A percentile compares a stretch with the other conserved stretches of the same genome.
Evolutionary conservation across 2,113 vertebrate genomes (phyloP).

Genomic region (Daphoenositta chrysoptera): DNA sequence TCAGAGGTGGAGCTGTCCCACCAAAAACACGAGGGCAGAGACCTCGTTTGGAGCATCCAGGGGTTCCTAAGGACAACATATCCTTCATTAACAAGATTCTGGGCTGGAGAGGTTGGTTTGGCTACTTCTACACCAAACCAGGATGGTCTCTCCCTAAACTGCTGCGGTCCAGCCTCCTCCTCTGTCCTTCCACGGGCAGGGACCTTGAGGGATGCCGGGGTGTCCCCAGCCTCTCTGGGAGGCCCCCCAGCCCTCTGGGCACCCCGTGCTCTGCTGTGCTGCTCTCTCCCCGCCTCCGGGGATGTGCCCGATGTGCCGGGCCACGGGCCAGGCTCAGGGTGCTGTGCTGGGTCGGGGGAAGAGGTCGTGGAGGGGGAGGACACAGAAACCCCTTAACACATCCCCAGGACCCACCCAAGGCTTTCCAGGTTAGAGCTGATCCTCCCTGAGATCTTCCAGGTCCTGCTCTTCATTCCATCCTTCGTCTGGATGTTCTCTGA

Average conservation of each 20-base stretch:
- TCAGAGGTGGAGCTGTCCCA: background rate
- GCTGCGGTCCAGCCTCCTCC: background rate
- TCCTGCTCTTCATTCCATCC: background rate
- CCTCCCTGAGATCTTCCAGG: background rate
- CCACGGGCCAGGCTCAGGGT: rapidly evolving
- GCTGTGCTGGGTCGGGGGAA: background rate
- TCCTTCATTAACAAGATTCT: rapidly evolving
- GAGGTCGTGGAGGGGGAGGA: no score
- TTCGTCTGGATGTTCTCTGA: background rate
- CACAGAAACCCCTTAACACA: rapidly evolving
- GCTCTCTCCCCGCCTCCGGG: background rate
- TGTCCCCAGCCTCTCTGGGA: background rate
- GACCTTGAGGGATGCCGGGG: rapidly evolving
- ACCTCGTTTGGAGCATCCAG: background rate
- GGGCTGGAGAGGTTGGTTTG: background rate
- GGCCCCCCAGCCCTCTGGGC: background rate
- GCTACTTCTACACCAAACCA: background rate
- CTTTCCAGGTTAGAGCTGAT: background rate
- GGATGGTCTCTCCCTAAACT: rapidly evolving
- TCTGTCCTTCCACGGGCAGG: background rate
- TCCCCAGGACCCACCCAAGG: background rate
- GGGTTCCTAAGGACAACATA: rapidly evolving
- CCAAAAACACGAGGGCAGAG: background rate
- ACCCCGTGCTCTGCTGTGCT: rapidly evolving
- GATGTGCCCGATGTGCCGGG: rapidly evolving